These are phyloP conservation scores for Manis javanica DNA, from an alignment of 2,797 vertebrate species.

Conservation along the genomic window DNA sequence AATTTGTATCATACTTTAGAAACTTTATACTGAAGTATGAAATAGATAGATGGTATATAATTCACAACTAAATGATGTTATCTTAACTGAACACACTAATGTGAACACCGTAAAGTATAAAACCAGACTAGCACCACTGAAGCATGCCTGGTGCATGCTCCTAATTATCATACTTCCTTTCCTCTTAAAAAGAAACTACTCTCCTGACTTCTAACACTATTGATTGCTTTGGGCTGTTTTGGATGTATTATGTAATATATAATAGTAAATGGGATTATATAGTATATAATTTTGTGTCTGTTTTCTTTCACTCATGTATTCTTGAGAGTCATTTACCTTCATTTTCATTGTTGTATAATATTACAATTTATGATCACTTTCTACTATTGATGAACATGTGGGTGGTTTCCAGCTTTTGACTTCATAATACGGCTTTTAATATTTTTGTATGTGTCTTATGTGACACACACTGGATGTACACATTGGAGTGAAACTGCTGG, in stretches of 20 bases:
- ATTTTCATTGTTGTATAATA: not conserved
- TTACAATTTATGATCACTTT: not conserved
- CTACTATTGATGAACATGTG: too few species aligned
- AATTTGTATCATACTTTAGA: not conserved
- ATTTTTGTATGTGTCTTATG: not conserved
- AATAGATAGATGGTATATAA: not conserved
- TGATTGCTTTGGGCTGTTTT: not conserved
- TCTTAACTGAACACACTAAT: not conserved
- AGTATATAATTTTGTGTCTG: slow-evolving; percentile 3
- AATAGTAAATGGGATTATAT: not conserved
- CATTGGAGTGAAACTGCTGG: not conserved
- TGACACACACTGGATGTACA: not conserved
- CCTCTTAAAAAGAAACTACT: not conserved
- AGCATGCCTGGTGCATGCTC: not conserved
- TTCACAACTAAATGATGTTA: not conserved
- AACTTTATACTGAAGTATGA: not conserved
- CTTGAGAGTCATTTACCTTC: not conserved
- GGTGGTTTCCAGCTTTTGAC: not conserved
- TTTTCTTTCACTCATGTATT: not conserved
- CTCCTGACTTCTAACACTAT: not conserved
- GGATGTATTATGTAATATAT: not conserved
- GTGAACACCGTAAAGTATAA: not conserved
- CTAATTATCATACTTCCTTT: not conserved
- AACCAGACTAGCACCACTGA: not conserved
- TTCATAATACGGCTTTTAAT: not conserved